Evolutionary conservation across 2,113 vertebrate genomes (phyloP).

Genomic region (Halichoerus grypus): DNA sequence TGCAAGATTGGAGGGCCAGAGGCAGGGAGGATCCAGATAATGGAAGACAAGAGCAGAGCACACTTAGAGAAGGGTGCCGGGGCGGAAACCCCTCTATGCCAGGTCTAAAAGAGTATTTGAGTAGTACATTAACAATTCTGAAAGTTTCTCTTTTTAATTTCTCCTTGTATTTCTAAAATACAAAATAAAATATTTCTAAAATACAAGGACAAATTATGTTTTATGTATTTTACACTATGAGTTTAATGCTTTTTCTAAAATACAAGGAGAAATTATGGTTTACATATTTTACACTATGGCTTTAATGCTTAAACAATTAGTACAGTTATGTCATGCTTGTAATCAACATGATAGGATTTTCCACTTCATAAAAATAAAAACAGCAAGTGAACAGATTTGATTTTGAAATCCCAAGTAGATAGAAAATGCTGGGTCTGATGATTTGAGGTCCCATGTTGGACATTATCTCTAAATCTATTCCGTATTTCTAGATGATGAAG

Average conservation of each 20-base stretch:
- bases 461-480: not conserved
- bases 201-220: not conserved
- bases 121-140: not conserved
- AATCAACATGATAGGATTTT: constrained; percentile 12
- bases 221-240: not conserved
- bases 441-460: not conserved
- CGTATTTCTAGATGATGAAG: not conserved
- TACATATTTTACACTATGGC: not conserved
- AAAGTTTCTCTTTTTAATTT: not conserved
- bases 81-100: not conserved
- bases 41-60: not conserved
- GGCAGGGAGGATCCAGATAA: too few relatives aligned
- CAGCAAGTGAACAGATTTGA: not conserved
- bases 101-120: not conserved
- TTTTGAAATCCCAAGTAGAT: not conserved
- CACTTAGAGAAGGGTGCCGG: too few relatives aligned
- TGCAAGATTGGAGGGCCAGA: not conserved
- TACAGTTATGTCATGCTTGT: not conserved
- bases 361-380: not conserved
- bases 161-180: not conserved
- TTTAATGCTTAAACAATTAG: not conserved
- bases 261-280: not conserved
- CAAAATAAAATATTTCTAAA: too few relatives aligned
- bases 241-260: too few relatives aligned
- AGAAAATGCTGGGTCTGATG: not conserved